Base-by-base conservation (phyloP, 2,113 vertebrate genomes). In the Varanus salvator region DNA sequence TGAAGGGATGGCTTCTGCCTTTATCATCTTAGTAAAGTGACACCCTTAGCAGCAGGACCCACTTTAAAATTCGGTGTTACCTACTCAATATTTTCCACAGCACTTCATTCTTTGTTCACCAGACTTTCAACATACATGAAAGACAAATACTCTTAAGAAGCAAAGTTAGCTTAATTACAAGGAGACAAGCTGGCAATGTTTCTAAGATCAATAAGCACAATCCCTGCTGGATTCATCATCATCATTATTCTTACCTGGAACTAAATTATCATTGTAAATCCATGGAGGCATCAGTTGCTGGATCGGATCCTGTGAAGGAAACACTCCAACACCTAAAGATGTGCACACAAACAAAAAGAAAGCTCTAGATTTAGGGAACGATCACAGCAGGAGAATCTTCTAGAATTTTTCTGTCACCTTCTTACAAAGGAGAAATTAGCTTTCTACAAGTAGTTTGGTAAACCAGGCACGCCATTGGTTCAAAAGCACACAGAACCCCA, bases 251-350 rank as follows among this genome's bases (percentile, higher is more conserved):
- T 54, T 85, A 99, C 99, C 99, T 98, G 99, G 99, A 91, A 99
- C 96, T 90, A 99, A 97, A 94, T 92, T 98, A 93, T 99, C 99
- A 0, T 98, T 99, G 97, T 98, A 99, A 96, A 99, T 96, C 99
- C 99, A 99, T 75, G 98, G 95, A 88, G 99, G 99, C 96, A 99
- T 93, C 94, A 99, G 97, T 64, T 98, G 97, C 95, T 99, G 98
- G 91, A 98, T 98, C 86, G 98, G 97, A 84, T 99, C 99, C 96
- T 98, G 98, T 75, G 98, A 96, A 88, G 98, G 98, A 93, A 98
- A 99, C 44, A 98, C 98, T 74, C 97, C 98, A 92, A 99, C 98
- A 96, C 98, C 98, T 98, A 96, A 93, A 94, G 89, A 82, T 80
- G 90, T 93, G 88, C 57, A 76, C 54, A 50, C 21, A 76, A 64